phyloP scores from a whole-genome alignment of 2,888 invertebrate genomes.

The Drosophila pullipes region DNA sequence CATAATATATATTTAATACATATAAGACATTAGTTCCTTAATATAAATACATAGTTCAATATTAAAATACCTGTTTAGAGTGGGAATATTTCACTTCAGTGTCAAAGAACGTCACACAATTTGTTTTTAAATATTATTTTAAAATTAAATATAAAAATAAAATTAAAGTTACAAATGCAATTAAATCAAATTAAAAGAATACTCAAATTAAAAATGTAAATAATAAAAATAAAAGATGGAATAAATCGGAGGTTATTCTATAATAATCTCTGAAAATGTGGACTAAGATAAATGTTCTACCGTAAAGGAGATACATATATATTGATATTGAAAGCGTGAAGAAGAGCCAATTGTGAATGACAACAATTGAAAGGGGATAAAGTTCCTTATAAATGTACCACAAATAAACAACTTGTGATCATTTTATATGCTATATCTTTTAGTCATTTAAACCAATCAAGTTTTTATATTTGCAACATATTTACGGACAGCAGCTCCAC shows the following conservation, averaged over 20 bases:
- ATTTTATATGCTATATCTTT: not conserved
- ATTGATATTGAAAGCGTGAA: not conserved
- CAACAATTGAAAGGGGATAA: not conserved
- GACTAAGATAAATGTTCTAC: not conserved
- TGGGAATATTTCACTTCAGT: not conserved
- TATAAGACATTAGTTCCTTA: not conserved
- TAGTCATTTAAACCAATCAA: not conserved
- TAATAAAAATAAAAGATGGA: not conserved
- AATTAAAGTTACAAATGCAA: not conserved
- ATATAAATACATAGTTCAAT: not conserved
- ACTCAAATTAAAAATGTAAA: not conserved
- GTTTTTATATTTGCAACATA: not conserved
- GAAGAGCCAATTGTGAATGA: not conserved
- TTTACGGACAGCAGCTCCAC: not conserved
- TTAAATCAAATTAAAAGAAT: not conserved
- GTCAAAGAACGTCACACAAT: not conserved
- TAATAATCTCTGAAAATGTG: not conserved
- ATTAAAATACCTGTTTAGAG: accelerated
- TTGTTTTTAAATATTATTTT: no score
- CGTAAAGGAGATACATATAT: not conserved
- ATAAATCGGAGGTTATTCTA: not conserved
- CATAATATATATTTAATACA: not conserved
- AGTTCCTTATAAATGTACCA: not conserved
- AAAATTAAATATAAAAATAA: no score
- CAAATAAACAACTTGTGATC: not conserved